Evolutionary conservation across 2,797 vertebrate genomes (phyloP).

Genomic region (Sciurus vulgaris): DNA sequence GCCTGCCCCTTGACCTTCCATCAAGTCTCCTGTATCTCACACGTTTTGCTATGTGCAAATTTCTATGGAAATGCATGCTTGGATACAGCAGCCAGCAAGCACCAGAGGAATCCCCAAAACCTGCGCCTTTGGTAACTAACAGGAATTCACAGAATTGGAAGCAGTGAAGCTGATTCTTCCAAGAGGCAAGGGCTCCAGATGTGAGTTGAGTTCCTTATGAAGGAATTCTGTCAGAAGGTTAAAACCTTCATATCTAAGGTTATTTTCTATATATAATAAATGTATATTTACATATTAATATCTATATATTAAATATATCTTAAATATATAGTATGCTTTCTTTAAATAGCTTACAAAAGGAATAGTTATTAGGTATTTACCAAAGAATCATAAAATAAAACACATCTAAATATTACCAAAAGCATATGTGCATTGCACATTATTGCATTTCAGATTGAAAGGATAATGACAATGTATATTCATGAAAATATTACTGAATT

Average conservation of each 20-base stretch:
- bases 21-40: too few species aligned
- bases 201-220: not conserved
- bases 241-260: not conserved
- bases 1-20: not conserved
- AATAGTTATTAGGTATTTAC: not conserved
- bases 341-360: not conserved
- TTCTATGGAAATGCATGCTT: not conserved
- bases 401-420: not conserved
- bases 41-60: not conserved
- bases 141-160: not conserved
- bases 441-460: slow-evolving; percentile 13
- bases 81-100: not conserved
- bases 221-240: not conserved
- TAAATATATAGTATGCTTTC: not conserved
- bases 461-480: not conserved
- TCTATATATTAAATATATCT: too few species aligned
- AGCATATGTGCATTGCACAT: not conserved
- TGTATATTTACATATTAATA: too few species aligned
- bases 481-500: slow-evolving; percentile 44
- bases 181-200: not conserved
- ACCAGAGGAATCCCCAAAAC: not conserved
- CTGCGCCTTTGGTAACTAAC: not conserved
- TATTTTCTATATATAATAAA: too few species aligned
- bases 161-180: not conserved
- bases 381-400: slow-evolving; percentile 19